Base-by-base conservation (phyloP, 2,797 vertebrate genomes). In the Poecilia picta region DNA sequence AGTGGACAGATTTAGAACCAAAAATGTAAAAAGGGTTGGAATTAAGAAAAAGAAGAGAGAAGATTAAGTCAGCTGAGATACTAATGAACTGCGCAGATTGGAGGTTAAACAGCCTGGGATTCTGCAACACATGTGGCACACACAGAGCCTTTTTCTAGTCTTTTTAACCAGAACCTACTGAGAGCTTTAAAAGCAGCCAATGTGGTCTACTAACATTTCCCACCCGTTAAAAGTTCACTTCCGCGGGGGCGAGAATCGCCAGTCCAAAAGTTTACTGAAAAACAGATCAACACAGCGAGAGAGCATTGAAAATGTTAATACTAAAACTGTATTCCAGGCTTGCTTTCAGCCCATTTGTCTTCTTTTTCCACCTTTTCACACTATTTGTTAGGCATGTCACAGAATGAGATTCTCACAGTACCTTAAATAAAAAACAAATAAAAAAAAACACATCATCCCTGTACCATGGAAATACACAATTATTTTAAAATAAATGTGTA, bases 101-200 rank as follows among this genome's bases (percentile, higher is more conserved):
- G 73, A 31, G 64, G 59, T 75, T 71, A 68, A 72, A 59, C 62
- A 68, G 33, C 80, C 47, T 79, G 76, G 68, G 74, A 46, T 72
- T 90, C 43, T 33, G n/a, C 11, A 82, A 78, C 83, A 91, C 82
- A 88, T 88, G 80, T 83, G 86, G 64, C 75, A 74, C 77, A 55
- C 87, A 81, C 18, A 23, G 33, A 66, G 33, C 33, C 33, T 20
- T 23, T 59, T 39, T 3, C 62, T 39, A 11, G 33, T 66, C 62
- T 36, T 39, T 66, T 66, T 5, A 66, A 66, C 59, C 45, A 88
- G 84, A 84, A 78, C 81, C 23, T 70, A 25, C 47, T 16, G 76
- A 81, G 47, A 59, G 57, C 85, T 90, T 89, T 86, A 80, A 92
- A 87, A 85, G 75, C 45, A 73, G 47, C 72, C 49, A 13, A 33